Evolutionary conservation across 92 coral and sea anemone genomes (phyloP), one percentile per base, ranked within the genome.

Genomic region (Pocillopora meandrina): DNA sequence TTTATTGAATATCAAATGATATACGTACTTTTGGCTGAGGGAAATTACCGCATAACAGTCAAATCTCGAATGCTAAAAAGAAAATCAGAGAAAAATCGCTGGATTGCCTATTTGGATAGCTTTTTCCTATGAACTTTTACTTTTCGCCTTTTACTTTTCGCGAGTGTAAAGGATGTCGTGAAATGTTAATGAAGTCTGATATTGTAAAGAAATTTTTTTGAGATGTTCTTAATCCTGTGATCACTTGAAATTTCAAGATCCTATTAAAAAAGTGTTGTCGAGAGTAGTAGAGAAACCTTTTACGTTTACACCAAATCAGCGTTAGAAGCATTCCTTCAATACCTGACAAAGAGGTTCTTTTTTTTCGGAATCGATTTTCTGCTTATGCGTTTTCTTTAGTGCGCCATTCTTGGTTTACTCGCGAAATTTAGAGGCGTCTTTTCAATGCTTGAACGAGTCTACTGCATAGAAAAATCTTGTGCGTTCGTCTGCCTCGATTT

Each of bases 1-100:
- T 78, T 65, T 79, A 79, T 79, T 67, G 55, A 74, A 79, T 79
- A 79, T 55, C 55, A 79, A 66, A 66, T 66, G 83, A 33, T 42
- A 42, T 42, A 56, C 64, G 33, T 58, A 76, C 69, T 76, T 76
- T 74, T 35, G 26, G 68, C 36, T 76, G 33, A 76, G 12, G 56
- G 14, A 71, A 61, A 33, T 34, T 76, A 60, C 17, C 34, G 59
- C 68, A n/a, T 26, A 12, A 14, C 16, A n/a, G 12, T 1, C 59
- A 15, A 78, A 20, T 23, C 52, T 47, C 21, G 65, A 75, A 75
- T 75, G 19, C 63, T 8, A n/a, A 70, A 34, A 70, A 59, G 14
- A 59, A 70, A 36, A 14, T 1, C 56, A 70, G 55, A 0, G 74
- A 70, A 36, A 42, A 42, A 42, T 42, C 52, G 52, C 52, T 3